A percentile compares a stretch with the other conserved stretches of the same genome.
Conservation (phyloP, 2,888 invertebrate species). For the Eupithecia tripunctaria region DNA sequence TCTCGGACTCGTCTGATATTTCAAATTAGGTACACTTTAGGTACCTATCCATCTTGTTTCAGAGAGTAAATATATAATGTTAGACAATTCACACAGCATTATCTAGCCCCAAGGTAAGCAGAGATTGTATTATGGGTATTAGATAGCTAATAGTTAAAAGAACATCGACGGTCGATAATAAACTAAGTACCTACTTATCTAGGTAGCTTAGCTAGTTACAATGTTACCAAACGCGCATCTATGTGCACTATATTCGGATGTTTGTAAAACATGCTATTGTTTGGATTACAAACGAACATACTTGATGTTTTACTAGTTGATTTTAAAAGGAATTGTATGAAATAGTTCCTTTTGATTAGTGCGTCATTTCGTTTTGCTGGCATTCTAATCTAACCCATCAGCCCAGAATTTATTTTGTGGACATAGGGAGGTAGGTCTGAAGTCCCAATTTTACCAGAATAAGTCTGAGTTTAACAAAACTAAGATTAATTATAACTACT, state of each 20-base stretch:
- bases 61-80: background rate
- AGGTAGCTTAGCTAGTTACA: background rate
- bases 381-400: too few relatives aligned
- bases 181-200: background rate
- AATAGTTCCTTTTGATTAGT: background rate
- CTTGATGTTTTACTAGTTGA: background rate
- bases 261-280: conserved; percentile 23
- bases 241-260: conserved; percentile 41
- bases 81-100: too few relatives aligned
- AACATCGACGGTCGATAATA: background rate
- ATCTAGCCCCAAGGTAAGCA: too few relatives aligned
- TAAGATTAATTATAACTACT: background rate
- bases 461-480: background rate
- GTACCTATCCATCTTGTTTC: background rate
- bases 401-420: background rate
- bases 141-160: too few relatives aligned
- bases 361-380: background rate
- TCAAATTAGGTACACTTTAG: too few relatives aligned
- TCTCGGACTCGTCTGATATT: too few relatives aligned
- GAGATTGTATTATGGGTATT: too few relatives aligned
- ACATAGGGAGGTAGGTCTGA: too few relatives aligned
- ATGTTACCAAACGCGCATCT: background rate
- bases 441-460: background rate
- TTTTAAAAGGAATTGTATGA: background rate
- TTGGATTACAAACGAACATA: conserved; percentile 1